phyloP scores from a whole-genome alignment of 2,888 invertebrate genomes.

The Liposcelis brunnea region DNA sequence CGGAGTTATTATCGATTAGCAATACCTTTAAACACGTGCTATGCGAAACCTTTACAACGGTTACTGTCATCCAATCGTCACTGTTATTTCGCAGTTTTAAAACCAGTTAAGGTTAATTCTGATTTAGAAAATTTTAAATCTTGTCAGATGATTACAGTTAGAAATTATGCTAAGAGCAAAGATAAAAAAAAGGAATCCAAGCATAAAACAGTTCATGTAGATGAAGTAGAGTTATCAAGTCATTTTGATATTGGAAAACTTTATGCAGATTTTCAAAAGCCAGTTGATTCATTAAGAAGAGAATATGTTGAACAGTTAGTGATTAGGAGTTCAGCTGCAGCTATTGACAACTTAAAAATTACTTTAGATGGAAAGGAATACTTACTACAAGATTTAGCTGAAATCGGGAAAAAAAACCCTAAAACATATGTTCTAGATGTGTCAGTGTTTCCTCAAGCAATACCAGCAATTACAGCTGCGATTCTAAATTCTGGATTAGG shows the following conservation, averaged over 20 bases:
- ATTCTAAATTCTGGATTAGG: slow-evolving; percentile 71
- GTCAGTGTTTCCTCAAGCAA: slow-evolving; percentile 68
- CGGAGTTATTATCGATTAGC: too few relatives aligned
- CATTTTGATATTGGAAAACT: slow-evolving; percentile 50
- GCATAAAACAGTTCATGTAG: slow-evolving; percentile 42
- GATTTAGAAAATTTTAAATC: too few relatives aligned
- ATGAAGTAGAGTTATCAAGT: slow-evolving; percentile 51
- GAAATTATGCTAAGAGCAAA: slow-evolving; percentile 2
- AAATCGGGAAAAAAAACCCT: slow-evolving; percentile 72
- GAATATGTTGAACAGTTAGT: slow-evolving; percentile 66
- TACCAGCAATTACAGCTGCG: slow-evolving; percentile 58
- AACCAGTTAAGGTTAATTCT: too few relatives aligned
- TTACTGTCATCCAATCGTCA: too few relatives aligned
- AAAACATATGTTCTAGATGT: slow-evolving; percentile 73
- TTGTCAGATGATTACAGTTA: too few relatives aligned
- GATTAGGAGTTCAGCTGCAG: slow-evolving; percentile 56
- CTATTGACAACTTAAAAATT: slow-evolving; percentile 60
- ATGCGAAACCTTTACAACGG: too few relatives aligned
- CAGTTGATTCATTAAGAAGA: slow-evolving; percentile 54
- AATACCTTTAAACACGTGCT: too few relatives aligned
- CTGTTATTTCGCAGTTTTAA: too few relatives aligned
- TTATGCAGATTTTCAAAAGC: slow-evolving; percentile 44
- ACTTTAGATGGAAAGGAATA: slow-evolving; percentile 63
- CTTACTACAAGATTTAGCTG: slow-evolving; percentile 72
- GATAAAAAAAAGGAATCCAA: slow-evolving; percentile 15